Base-by-base conservation (phyloP, 2,113 vertebrate genomes). In the Perccottus glenii region DNA sequence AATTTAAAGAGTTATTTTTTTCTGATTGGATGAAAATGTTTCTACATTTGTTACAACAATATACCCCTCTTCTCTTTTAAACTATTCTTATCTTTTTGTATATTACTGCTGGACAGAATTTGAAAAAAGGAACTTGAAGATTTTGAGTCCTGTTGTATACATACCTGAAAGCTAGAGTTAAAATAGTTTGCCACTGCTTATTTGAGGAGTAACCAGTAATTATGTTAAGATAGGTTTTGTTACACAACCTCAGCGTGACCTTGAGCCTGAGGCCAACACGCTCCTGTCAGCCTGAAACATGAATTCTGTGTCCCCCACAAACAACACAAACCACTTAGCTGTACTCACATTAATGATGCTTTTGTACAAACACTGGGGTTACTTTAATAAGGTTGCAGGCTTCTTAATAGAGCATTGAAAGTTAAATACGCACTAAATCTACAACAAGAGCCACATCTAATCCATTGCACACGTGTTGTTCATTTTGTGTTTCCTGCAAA, bases 221-320 rank as follows among this genome's bases (percentile, higher is more conserved):
- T 14, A 33, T 38, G 33, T n/a, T 2, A 27, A 6, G 11, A 35
- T 35, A n/a, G 35, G 32, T 33, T 5, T n/a, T 4, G 11, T 46
- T 11, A 11, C 38, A 40, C 38, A 40, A 40, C 52, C 52, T 55
- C 32, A 36, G 52, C 1, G 33, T 12, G 12, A n/a, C 52, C 52
- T 55, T 15, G 14, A 38, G 52, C 52, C 52, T 55, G 7, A 6
- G 33, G 52, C 32, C 11, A 8, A 55, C 33, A 9, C 0, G 33
- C 35, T 14, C 52, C n/a, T 55, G 52, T 36, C 52, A 55, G 32
- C 33, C 50, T 33, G 10, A 12, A 5, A 55, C 12, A 33, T 55
- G 52, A 55, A 55, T 14, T 33, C 52, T 4, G 52, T 55, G 52
- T 55, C 33, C 52, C 36, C 12, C 52, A 9, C 52, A 55, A 53